phyloP scores from a whole-genome alignment of 2,113 vertebrate species.

The Corythoichthys haematopterus region DNA sequence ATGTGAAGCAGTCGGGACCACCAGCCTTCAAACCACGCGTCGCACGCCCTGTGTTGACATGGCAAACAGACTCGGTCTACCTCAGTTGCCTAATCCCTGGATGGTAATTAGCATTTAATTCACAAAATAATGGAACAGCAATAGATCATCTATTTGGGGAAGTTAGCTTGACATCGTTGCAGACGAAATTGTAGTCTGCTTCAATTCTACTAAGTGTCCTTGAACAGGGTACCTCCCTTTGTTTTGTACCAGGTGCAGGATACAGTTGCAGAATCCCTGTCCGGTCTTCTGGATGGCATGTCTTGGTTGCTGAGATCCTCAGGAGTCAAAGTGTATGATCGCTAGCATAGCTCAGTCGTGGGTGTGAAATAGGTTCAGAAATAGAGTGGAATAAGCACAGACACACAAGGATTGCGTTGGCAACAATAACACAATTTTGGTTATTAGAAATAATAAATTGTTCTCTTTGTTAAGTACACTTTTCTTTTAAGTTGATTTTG shows the following conservation, averaged over 20 bases:
- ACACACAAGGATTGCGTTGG: background rate
- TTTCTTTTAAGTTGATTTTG: too few species aligned
- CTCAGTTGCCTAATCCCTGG: slow-evolving; percentile 79
- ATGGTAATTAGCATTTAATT: slow-evolving; percentile 73
- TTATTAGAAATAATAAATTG: too few species aligned
- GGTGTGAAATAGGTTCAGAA: background rate
- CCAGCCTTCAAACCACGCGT: slow-evolving; percentile 12
- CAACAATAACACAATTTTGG: too few species aligned
- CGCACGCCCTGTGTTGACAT: slow-evolving; percentile 81
- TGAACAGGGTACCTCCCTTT: slow-evolving; percentile 3
- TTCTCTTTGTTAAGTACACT: too few species aligned
- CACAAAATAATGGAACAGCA: background rate
- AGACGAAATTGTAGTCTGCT: background rate
- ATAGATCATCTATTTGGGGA: background rate
- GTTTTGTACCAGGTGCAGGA: slow-evolving; percentile 77
- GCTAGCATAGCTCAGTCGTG: slow-evolving; percentile 4
- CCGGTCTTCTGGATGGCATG: slow-evolving; percentile 82
- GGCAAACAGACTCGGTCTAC: slow-evolving; percentile 80
- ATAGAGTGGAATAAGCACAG: background rate
- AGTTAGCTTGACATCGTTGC: background rate
- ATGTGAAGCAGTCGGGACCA: slow-evolving; percentile 2
- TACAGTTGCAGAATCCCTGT: slow-evolving; percentile 78
- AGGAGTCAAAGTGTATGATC: slow-evolving; percentile 63
- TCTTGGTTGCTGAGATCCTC: slow-evolving; percentile 84
- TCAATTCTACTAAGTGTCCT: slow-evolving; percentile 5